Percentiles rank a stretch among this genome's conserved stretches.
Evolutionary conservation across 2,113 vertebrate genomes (phyloP).

Genomic region (Scalopus aquaticus): DNA sequence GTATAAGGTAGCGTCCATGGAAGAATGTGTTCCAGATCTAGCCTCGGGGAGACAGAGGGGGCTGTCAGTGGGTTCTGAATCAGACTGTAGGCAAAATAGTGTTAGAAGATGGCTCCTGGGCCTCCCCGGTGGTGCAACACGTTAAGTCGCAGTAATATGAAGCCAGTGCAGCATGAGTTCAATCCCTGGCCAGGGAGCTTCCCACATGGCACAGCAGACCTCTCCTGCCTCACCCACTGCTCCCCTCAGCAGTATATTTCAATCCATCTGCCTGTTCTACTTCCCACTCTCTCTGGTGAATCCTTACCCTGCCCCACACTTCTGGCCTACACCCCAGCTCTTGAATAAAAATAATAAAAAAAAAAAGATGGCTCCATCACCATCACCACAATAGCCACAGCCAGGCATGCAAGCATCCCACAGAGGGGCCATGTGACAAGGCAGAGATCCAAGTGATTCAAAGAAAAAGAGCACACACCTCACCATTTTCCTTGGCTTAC

Average conservation of each 20-base stretch:
- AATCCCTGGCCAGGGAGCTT: too few species aligned
- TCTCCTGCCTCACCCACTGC: too few species aligned
- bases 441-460: not conserved
- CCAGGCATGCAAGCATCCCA: not conserved
- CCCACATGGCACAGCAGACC: too few species aligned
- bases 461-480: not conserved
- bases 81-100: rapidly evolving
- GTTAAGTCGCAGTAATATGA: too few species aligned
- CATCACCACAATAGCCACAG: not conserved
- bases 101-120: rapidly evolving
- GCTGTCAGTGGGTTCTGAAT: not conserved
- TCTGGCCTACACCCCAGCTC: too few species aligned
- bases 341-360: too few species aligned
- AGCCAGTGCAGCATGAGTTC: too few species aligned
- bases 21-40: constrained; percentile 98
- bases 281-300: too few species aligned
- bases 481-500: not conserved
- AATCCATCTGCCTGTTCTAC: too few species aligned
- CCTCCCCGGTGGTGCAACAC: too few species aligned
- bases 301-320: too few species aligned
- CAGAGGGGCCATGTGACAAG: rapidly evolving
- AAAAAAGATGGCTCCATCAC: not conserved
- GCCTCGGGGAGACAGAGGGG: not conserved
- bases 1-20: constrained; percentile 94
- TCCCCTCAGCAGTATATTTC: too few species aligned